Base-by-base conservation (phyloP, 2,797 vertebrate genomes). In the Acropternis orthonyx region DNA sequence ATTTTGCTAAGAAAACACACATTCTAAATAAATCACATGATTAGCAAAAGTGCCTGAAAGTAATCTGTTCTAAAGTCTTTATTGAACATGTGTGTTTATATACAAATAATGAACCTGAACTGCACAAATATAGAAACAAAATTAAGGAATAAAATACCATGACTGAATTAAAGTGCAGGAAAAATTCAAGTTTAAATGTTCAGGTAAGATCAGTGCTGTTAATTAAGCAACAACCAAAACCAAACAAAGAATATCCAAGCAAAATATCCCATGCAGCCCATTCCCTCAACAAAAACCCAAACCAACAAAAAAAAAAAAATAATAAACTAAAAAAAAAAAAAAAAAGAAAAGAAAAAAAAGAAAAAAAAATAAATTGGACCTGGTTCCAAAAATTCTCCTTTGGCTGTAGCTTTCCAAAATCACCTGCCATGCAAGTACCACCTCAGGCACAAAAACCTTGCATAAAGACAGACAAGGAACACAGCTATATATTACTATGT, bases 121-220 rank as follows among this genome's bases (percentile, higher is more conserved):
- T 80, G 77, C 88, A 96, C 87, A 97, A 95, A 90, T 75, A 67
- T 54, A 89, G 89, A 95, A 96, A 83, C 21, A 78, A 93, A 97
- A 97, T 88, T 76, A 95, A 94, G 92, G 81, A 97, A 95, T 96
- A 97, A 97, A 97, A 98, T 90, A 92, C 18, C 84, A 90, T 89
- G 93, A 95, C 68, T 96, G 94, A 95, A 90, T 97, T 97, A 97
- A 98, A 97, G 97, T 98, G 94, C 98, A 97, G 97, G 96, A 96
- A 97, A 98, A 98, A 97, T 97, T 98, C 98, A 98, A 98, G 98
- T 98, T 98, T 98, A 98, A 95, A 96, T 97, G 91, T 95, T 97
- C 92, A 94, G 92, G 94, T 95, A 93, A 93, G 88, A 95, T 97
- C 97, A 98, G 97, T 98, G 97, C 97, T 96, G 92, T 95, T 96